Evolutionary conservation across 2,888 invertebrate species (phyloP), one percentile per base, ranked within the genome.

Genomic region (Hirtodrosophila alboralis): DNA sequence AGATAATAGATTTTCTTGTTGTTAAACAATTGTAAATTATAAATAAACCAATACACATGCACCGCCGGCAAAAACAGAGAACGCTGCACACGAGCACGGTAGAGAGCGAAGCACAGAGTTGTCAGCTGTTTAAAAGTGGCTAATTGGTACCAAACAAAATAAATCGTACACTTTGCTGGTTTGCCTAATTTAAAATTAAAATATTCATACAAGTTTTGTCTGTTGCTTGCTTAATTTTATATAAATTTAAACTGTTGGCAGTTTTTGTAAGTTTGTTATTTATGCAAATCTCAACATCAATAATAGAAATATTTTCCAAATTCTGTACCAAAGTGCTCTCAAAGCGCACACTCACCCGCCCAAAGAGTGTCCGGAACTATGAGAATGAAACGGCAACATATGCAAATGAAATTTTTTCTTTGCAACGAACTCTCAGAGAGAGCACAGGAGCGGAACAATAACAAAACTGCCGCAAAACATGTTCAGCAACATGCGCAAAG

Each of bases 61-160:
- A 84, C 45, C 65, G 69, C 84, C 77, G 77, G 84, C 59, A 78
- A 78, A 81, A 78, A 84, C 84, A 78, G 84, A 78, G 84, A 78
- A 58, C 56, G 45, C 54, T 7, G 43, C 21, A 8, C 8, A 7
- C 10, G 34, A 21, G 49, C 45, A 40, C 13, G 34, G 7, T 9
- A 63, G 36, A 62, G 67, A 57, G 38, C 12, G 9, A 12, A 7
- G 9, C 4, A 3, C 37, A 72, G 73, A 65, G 81, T 76, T 80
- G 68, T 57, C 80, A 76, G 52, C 63, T 80, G 75, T 41, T 49
- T 14, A 1, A 26, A 65, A 59, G 13, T n/a, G 16, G 1, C 27
- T 16, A 13, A 10, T 59, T 49, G 31, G 34, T 36, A 30, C 34
- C 7, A 23, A 14, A 14, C 9, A 1, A 5, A 26, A 21, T 4